Percentiles rank a stretch among this genome's conserved stretches.
These are phyloP conservation scores for Apamea anceps DNA, from an alignment of 2,888 invertebrate genomes.

Conservation along the genomic window DNA sequence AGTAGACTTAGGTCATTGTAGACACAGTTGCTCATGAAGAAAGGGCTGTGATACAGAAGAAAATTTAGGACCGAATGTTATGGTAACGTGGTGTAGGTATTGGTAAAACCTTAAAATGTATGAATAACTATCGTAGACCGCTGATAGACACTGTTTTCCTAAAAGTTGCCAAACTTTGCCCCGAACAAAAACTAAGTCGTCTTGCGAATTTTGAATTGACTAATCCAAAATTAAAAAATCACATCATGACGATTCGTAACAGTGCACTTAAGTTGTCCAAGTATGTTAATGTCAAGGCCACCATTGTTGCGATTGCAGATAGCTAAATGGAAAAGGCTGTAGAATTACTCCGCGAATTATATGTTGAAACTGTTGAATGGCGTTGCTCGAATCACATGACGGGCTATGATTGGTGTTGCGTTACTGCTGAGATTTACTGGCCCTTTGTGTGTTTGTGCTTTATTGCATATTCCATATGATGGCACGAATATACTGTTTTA, in stretches of 20 bases:
- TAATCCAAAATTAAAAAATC: conserved; percentile 22
- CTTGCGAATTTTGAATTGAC: not conserved
- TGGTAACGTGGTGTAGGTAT: not conserved
- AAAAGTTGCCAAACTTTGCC: not conserved
- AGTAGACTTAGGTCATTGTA: not conserved
- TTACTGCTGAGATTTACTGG: conserved; percentile 35
- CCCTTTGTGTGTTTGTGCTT: conserved; percentile 43
- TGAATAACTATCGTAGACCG: not conserved
- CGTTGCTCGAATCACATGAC: conserved; percentile 21
- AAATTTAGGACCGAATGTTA: not conserved
- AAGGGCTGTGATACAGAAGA: not conserved
- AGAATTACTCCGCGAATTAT: conserved; percentile 31
- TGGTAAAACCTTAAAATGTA: not conserved
- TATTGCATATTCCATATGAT: conserved; percentile 31
- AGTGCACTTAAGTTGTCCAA: conserved; percentile 33
- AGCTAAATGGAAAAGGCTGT: conserved; percentile 16
- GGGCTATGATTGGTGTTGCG: conserved; percentile 56
- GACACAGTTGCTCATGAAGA: not conserved
- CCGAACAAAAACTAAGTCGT: not conserved
- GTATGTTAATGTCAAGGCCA: conserved; percentile 60
- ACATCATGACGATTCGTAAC: conserved; percentile 14
- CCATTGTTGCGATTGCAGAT: conserved; percentile 50
- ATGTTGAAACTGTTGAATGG: conserved; percentile 53
- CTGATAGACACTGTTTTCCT: not conserved
- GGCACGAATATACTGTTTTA: not conserved